These are phyloP conservation scores for Sphaerodactylus townsendi DNA, from an alignment of 2,113 vertebrate species.

Conservation along the genomic window DNA sequence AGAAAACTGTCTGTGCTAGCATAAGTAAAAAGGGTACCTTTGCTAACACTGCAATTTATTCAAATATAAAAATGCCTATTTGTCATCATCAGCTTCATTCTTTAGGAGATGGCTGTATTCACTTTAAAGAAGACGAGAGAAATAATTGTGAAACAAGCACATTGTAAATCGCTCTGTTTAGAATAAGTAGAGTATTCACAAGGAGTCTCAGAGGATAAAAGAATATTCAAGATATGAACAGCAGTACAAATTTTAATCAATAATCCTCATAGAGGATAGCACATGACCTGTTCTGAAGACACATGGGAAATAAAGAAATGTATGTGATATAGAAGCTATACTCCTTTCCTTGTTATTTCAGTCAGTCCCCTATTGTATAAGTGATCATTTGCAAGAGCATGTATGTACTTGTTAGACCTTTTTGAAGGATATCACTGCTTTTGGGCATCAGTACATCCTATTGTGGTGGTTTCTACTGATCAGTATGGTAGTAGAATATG, in stretches of 20 bases:
- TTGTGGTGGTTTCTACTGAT: neutral
- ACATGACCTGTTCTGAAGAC: neutral
- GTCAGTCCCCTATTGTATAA: neutral
- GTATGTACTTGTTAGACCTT: neutral
- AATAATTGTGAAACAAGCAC: slow-evolving; percentile 17
- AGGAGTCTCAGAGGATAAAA: slow-evolving; percentile 34
- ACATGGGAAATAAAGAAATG: neutral
- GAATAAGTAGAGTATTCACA: slow-evolving; percentile 56
- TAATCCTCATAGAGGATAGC: neutral
- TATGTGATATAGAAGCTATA: neutral
- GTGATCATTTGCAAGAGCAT: neutral
- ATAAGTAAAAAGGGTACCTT: slow-evolving; percentile 10
- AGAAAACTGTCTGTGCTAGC: neutral
- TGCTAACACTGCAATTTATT: slow-evolving; percentile 27
- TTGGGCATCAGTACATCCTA: neutral
- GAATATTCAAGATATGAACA: slow-evolving; percentile 8
- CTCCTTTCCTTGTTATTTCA: neutral
- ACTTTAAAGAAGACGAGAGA: slow-evolving; percentile 46
- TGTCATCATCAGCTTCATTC: slow-evolving; percentile 26
- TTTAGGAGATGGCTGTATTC: slow-evolving; percentile 51
- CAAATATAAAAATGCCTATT: neutral
- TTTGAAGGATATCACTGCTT: neutral
- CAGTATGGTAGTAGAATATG: neutral
- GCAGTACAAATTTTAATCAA: neutral
- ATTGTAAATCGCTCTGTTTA: slow-evolving; percentile 31